Evolutionary conservation across 2,888 invertebrate species (phyloP), one percentile per base, ranked within the genome.

Genomic region (Carabus problematicus): DNA sequence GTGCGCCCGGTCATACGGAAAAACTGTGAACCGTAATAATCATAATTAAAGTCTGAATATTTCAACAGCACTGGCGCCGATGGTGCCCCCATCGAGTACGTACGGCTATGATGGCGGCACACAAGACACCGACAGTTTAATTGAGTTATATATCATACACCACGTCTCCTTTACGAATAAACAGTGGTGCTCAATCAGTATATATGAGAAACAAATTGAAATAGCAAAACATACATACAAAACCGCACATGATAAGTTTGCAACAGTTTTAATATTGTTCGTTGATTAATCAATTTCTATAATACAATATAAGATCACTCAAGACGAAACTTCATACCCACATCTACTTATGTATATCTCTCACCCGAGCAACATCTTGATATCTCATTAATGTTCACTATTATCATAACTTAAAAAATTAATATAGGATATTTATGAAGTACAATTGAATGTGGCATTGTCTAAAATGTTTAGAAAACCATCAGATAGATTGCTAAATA

Each of bases 101-200:
- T 29, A 29, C 29, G 29, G 29, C 29, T 29, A 29, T 29, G 29
- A 41, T 63, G 63, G 14, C 18, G 14, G 12, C 8, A 12, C 40
- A 12, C n/a, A 41, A 58, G 11, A 29, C 52, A 54, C 63, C 52
- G 63, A 63, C 63, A 63, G 49, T 63, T 63, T 63, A 63, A 63
- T 63, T 63, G 63, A 63, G 63, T 63, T 63, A 63, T 63, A 63
- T 63, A 63, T 63, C 63, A 63, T 63, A 54, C 54, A 41, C 63
- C 40, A n/a, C 54, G 63, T 63, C 63, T 63, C 54, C 16, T 14
- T 40, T 54, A 54, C 63, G 29, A 29, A 29, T 29, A 29, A 3
- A 29, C 63, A 63, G 63, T 42, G 54, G 18, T 40, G 19, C 40
- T 63, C 63, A 52, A 63, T 12, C 63, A 11, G 40, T 54, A 45